Percentiles rank a stretch among this genome's conserved stretches.
Evolutionary conservation across 2,797 vertebrate genomes (phyloP).

Genomic region (Leuciscus waleckii): DNA sequence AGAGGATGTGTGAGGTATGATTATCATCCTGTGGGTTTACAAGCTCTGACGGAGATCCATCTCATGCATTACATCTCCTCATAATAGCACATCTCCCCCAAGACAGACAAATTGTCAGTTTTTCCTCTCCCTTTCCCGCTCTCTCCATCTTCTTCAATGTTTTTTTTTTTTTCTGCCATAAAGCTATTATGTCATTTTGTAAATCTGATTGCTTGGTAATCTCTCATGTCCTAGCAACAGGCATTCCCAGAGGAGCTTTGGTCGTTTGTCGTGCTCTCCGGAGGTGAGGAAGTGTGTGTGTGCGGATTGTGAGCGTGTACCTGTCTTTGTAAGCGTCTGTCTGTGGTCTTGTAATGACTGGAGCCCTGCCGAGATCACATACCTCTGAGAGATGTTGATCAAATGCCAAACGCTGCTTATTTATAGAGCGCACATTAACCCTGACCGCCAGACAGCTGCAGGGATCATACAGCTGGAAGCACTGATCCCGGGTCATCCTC

Average conservation of each 20-base stretch:
- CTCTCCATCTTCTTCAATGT: constrained; percentile 42
- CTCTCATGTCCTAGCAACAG: constrained; percentile 63
- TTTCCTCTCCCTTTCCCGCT: constrained; percentile 25
- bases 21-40: constrained; percentile 50
- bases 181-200: constrained; percentile 67
- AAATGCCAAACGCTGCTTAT: constrained; percentile 78
- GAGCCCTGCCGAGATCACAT: constrained; percentile 32
- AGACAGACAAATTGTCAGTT: constrained; percentile 14
- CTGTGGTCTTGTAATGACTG: constrained; percentile 46
- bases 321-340: constrained; percentile 35
- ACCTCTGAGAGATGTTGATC: constrained; percentile 65
- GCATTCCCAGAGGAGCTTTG: constrained; percentile 72
- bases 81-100: constrained; percentile 42
- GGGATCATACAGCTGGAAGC: constrained; percentile 24
- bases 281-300: constrained; percentile 48
- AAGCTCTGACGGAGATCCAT: constrained; percentile 41
- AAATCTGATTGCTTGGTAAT: constrained; percentile 63
- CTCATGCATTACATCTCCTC: constrained; percentile 40
- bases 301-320: not conserved
- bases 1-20: constrained; percentile 39
- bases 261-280: constrained; percentile 65
- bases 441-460: constrained; percentile 44
- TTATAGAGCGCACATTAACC: constrained; percentile 78
- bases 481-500: constrained; percentile 17
- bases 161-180: constrained; percentile 50